These are phyloP conservation scores for Chaetophractus vellerosus DNA, from an alignment of 2,797 vertebrate species.

Conservation along the genomic window DNA sequence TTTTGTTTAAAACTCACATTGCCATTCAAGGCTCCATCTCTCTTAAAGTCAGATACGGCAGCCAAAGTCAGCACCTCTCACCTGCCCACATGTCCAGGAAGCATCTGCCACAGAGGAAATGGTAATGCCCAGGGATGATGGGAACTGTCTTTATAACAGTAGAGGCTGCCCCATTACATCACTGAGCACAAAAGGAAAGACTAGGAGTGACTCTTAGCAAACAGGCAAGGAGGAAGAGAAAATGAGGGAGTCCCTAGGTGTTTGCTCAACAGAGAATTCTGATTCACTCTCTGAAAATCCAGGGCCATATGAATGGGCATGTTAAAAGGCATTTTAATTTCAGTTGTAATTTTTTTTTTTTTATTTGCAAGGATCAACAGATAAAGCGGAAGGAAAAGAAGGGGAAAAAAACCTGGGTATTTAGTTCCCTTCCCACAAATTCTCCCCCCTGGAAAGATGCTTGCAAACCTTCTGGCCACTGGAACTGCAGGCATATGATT, in stretches of 20 bases:
- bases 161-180: slow-evolving; percentile 55
- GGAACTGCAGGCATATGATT: slow-evolving; percentile 88
- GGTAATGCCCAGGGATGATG: slow-evolving; percentile 68
- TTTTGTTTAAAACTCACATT: slow-evolving; percentile 13
- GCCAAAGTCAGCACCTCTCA: slow-evolving; percentile 70
- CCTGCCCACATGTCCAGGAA: slow-evolving; percentile 81
- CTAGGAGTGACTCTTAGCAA: neutral
- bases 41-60: neutral
- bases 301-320: slow-evolving; percentile 67
- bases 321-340: slow-evolving; percentile 83
- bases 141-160: slow-evolving; percentile 54
- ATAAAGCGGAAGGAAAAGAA: slow-evolving; percentile 63
- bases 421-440: slow-evolving; percentile 84
- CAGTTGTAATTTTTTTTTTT: slow-evolving; percentile 79
- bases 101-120: slow-evolving; percentile 69
- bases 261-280: slow-evolving; percentile 59
- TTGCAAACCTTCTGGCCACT: slow-evolving; percentile 87
- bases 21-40: slow-evolving; percentile 50
- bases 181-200: slow-evolving; percentile 23
- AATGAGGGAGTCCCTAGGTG: neutral
- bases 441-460: slow-evolving; percentile 86
- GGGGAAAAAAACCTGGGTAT: slow-evolving; percentile 74
- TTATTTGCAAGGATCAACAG: slow-evolving; percentile 79
- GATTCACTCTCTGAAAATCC: slow-evolving; percentile 78
- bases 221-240: neutral